Conservation (phyloP, 2,888 invertebrate species). For the Clistopyga incitator region DNA sequence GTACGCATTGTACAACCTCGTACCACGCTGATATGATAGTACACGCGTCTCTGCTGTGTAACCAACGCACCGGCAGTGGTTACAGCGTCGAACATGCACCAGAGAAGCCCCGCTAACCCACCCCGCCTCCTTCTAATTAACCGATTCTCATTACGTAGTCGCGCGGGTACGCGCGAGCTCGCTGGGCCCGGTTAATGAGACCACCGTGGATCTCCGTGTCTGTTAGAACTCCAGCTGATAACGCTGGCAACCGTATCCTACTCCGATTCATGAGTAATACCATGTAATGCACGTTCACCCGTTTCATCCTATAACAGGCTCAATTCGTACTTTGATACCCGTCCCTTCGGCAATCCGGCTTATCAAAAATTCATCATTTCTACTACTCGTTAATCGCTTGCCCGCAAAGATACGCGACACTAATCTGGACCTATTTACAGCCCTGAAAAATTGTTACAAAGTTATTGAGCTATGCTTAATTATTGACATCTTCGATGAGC, state of each 20-base stretch:
- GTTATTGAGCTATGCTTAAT: too few species aligned
- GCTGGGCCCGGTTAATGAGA: slow-evolving; percentile 80
- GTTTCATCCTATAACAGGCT: not conserved
- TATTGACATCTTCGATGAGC: too few species aligned
- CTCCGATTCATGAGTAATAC: slow-evolving; percentile 24
- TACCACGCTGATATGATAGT: slow-evolving; percentile 32
- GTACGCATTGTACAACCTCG: slow-evolving; percentile 23
- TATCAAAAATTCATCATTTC: not conserved
- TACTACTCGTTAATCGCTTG: too few species aligned
- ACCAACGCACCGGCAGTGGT: slow-evolving; percentile 50
- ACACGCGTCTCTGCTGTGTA: slow-evolving; percentile 59
- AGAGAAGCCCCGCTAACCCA: slow-evolving; percentile 15
- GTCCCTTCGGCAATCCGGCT: not conserved
- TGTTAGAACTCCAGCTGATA: slow-evolving; percentile 18
- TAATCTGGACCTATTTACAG: too few species aligned
- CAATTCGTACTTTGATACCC: not conserved
- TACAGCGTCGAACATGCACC: slow-evolving; percentile 27
- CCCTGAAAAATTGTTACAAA: too few species aligned
- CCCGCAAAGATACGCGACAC: too few species aligned
- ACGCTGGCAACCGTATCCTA: not conserved
- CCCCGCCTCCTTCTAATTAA: slow-evolving; percentile 80
- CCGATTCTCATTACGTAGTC: slow-evolving; percentile 82
- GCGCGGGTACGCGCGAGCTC: slow-evolving; percentile 68
- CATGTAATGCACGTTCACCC: not conserved
- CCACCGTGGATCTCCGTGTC: slow-evolving; percentile 74